Base-by-base conservation (phyloP, 1,140 invertebrate genomes). In the Trinorchestia longiramus region DNA sequence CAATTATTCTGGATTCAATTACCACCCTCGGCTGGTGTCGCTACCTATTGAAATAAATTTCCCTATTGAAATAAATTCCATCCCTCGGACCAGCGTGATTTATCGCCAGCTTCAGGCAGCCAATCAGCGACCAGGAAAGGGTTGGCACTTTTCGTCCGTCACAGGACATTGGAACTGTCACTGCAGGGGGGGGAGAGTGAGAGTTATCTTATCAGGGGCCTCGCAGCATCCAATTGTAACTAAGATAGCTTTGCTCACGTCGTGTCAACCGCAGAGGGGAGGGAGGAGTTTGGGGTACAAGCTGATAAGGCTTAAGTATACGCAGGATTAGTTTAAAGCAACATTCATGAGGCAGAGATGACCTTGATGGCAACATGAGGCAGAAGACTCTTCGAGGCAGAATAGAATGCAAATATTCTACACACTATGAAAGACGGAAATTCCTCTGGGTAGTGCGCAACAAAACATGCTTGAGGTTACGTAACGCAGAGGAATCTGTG, bases 1-100 rank as follows among this genome's bases (percentile, higher is more conserved):
- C 62, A 77, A 77, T 77, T 77, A 77, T 77, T 77, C 62, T 36
- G 62, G 62, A 77, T 77, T 77, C 62, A 77, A 77, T 77, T 77
- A 77, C 62, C 62, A 77, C 62, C 62, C 62, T 77, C 62, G 8
- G 62, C 62, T 77, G 62, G 62, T 15, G 62, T 77, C 62, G 62
- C 62, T 77, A 36, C 15, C 62, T 77, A 77, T 77, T 77, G 62
- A 77, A 77, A 77, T 77, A 77, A 77, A 77, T 77, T 77, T 36
- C 28, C 6, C 19, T n/a, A n/a, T n/a, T n/a, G n/a, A 53, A 53
- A 53, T 53, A 53, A 53, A 53, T 53, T 53, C 19, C 47, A 19
- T 53, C 47, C 28, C 62, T 77, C 11, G 62, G 28, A 77, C 62
- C 62, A 77, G 62, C 11, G 62, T 77, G 62, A 77, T 77, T 77